Conservation (phyloP, 2,113 vertebrate species). For the Pandion haliaetus region DNA sequence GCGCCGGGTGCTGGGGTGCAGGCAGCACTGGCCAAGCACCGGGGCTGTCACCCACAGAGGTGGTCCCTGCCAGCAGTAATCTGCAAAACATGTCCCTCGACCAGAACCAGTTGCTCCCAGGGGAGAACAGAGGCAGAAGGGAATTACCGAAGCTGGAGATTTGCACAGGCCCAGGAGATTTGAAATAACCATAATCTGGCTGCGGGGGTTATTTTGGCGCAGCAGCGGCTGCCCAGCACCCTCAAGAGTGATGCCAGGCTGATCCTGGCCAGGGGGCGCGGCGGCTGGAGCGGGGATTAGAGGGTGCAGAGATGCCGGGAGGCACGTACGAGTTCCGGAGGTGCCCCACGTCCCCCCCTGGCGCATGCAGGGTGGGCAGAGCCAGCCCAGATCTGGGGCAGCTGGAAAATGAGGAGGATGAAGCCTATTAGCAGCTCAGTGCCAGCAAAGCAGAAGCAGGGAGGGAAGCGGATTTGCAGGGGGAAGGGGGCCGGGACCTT, state of each 20-base stretch:
- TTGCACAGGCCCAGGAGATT: constrained; percentile 36
- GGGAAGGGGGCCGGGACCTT: constrained; percentile 25
- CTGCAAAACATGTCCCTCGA: rapidly evolving
- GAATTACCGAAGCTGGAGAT: constrained; percentile 13
- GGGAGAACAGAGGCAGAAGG: constrained; percentile 42
- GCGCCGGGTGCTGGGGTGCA: rapidly evolving
- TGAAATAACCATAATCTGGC: constrained; percentile 42
- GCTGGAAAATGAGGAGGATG: constrained; percentile 57
- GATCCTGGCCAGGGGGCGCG: neutral
- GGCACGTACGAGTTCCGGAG: constrained; percentile 41
- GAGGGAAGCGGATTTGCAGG: constrained; percentile 33
- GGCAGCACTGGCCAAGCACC: rapidly evolving
- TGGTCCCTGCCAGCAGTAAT: neutral
- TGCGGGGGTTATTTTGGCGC: neutral
- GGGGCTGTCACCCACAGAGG: neutral
- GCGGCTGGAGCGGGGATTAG: constrained; percentile 15
- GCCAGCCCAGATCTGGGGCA: constrained; percentile 42
- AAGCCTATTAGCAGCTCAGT: constrained; percentile 66
- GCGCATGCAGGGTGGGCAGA: neutral
- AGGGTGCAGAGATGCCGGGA: constrained; percentile 44
- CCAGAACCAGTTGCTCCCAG: neutral
- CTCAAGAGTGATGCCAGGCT: neutral
- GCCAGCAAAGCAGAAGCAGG: constrained; percentile 40
- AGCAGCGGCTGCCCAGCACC: neutral
- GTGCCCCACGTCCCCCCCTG: neutral